Conservation (phyloP, 2,113 vertebrate genomes). For the Nibea albiflora region DNA sequence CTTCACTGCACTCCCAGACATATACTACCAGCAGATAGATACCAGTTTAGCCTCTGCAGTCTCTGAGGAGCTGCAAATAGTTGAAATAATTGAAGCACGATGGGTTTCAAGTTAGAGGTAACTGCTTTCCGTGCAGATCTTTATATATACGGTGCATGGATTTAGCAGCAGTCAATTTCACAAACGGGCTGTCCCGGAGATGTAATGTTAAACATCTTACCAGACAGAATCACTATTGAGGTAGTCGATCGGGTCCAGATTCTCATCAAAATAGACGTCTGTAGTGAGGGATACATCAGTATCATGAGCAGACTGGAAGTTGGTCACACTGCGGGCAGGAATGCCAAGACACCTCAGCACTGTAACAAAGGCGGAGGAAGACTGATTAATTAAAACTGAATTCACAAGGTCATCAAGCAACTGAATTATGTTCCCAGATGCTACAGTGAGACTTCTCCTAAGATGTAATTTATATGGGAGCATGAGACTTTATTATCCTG, state of each 20-base stretch:
- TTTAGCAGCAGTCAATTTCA: constrained; percentile 2
- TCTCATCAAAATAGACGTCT: constrained; percentile 92
- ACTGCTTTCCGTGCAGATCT: constrained; percentile 33
- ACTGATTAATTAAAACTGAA: not conserved
- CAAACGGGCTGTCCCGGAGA: not conserved
- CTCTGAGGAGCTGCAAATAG: constrained; percentile 7
- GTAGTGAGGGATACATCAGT: constrained; percentile 93
- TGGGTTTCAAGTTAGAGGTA: constrained; percentile 23
- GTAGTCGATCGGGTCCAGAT: constrained; percentile 87
- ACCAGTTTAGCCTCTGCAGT: not conserved
- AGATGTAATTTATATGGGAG: constrained; percentile 4
- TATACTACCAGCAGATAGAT: not conserved
- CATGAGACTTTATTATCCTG: constrained; percentile 27
- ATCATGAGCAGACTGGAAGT: constrained; percentile 96
- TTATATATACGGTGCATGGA: constrained; percentile 46
- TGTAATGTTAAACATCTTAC: constrained; percentile 77
- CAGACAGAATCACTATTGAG: constrained; percentile 93
- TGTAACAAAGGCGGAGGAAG: constrained; percentile 65
- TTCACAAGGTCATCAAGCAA: not conserved
- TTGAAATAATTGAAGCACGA: not conserved
- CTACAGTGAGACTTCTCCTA: not conserved
- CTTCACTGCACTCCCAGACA: not conserved
- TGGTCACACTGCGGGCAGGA: constrained; percentile 90
- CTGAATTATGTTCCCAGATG: constrained; percentile 19
- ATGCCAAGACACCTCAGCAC: constrained; percentile 93